Evolutionary conservation across 2,113 vertebrate species (phyloP).

Genomic region (Phylloscopus trochilus): DNA sequence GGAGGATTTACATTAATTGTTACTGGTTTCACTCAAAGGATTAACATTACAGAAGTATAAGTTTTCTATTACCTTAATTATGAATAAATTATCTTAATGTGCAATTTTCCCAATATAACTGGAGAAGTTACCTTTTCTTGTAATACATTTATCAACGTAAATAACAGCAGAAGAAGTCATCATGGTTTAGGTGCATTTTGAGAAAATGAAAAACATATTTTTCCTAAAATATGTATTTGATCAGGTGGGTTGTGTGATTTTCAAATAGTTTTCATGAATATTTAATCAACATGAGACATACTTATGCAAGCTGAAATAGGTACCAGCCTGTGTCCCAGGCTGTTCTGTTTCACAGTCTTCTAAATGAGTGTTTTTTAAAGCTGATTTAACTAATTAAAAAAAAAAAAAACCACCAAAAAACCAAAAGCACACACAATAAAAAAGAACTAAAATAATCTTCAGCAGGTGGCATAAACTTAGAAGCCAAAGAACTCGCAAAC

Average conservation of each 20-base stretch:
- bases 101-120: neutral
- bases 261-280: conserved; percentile 31
- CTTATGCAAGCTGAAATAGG: conserved; percentile 26
- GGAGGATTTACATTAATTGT: neutral
- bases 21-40: neutral
- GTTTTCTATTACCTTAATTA: neutral
- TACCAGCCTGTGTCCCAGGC: conserved; percentile 15
- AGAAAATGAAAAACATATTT: neutral
- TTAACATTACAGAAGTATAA: neutral
- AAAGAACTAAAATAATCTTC: neutral
- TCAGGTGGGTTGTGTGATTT: conserved; percentile 20
- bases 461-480: conserved; percentile 3
- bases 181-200: neutral
- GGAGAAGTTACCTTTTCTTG: neutral
- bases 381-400: neutral
- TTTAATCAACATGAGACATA: conserved; percentile 14
- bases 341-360: conserved; percentile 1
- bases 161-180: neutral
- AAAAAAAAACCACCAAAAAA: too few relatives aligned
- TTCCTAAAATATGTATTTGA: neutral
- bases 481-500: neutral
- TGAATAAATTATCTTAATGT: neutral
- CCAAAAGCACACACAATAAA: neutral
- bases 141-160: neutral
- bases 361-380: neutral